phyloP scores from a whole-genome alignment of 2,888 invertebrate species.

The Molanna angustata region DNA sequence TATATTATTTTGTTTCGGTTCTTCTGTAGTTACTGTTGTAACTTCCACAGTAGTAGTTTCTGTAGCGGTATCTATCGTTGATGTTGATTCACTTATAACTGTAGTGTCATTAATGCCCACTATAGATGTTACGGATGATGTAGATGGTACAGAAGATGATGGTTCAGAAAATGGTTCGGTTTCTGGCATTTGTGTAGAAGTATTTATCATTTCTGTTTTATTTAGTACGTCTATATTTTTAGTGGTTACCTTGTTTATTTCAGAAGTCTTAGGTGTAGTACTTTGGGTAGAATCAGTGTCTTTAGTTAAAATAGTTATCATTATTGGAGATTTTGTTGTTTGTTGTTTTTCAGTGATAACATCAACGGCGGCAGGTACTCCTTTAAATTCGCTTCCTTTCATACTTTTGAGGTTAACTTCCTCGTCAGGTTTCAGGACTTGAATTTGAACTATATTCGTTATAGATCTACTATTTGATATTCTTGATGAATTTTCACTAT shows the following conservation, averaged over 20 bases:
- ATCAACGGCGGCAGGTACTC: slow-evolving; percentile 37
- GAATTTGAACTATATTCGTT: slow-evolving; percentile 42
- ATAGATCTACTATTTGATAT: slow-evolving; percentile 41
- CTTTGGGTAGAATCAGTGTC: too few relatives aligned
- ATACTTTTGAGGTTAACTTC: slow-evolving; percentile 40
- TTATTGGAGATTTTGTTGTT: slow-evolving; percentile 40
- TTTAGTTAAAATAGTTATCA: slow-evolving; percentile 38
- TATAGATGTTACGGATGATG: background rate
- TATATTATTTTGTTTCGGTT: slow-evolving; percentile 33
- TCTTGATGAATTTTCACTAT: slow-evolving; percentile 11
- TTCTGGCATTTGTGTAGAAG: slow-evolving; percentile 24
- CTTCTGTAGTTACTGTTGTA: slow-evolving; percentile 37
- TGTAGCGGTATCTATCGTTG: slow-evolving; percentile 34
- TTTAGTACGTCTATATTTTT: slow-evolving; percentile 34
- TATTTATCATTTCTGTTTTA: slow-evolving; percentile 23
- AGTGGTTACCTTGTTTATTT: too few relatives aligned
- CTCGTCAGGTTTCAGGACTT: slow-evolving; percentile 43
- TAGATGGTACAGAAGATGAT: too few relatives aligned
- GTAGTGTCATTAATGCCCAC: slow-evolving; percentile 35
- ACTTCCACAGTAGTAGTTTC: slow-evolving; percentile 22
- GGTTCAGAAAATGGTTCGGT: slow-evolving; percentile 27
- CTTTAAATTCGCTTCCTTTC: slow-evolving; percentile 46
- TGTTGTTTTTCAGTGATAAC: slow-evolving; percentile 35
- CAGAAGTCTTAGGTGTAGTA: too few relatives aligned
- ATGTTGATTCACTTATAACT: slow-evolving; percentile 34